phyloP scores from a whole-genome alignment of 64 coral and sea anemone species.

The Porites lutea region DNA sequence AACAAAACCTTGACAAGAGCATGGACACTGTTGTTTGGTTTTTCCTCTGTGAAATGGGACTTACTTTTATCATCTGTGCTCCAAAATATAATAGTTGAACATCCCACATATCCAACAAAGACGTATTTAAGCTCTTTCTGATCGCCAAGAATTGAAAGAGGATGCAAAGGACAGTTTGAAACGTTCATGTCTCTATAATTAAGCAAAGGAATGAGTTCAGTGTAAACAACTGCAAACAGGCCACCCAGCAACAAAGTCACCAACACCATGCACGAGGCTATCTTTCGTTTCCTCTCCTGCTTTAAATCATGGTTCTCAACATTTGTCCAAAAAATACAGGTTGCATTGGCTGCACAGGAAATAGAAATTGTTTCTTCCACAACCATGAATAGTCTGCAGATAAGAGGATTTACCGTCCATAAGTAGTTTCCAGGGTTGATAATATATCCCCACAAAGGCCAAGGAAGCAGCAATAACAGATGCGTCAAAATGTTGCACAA shows the following conservation, averaged over 20 bases:
- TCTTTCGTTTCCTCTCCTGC: slow-evolving; percentile 14
- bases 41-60: neutral
- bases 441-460: slow-evolving; percentile 22
- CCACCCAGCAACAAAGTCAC: neutral
- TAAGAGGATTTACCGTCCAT: neutral
- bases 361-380: neutral
- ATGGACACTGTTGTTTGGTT: neutral
- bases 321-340: slow-evolving; percentile 30
- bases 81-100: slow-evolving; percentile 8
- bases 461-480: slow-evolving; percentile 5
- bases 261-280: neutral
- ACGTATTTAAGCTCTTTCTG: neutral
- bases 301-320: neutral
- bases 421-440: slow-evolving; percentile 18
- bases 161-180: slow-evolving; percentile 26
- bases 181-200: neutral
- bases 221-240: neutral
- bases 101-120: neutral
- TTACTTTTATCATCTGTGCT: neutral
- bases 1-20: neutral
- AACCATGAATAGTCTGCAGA: slow-evolving; percentile 14
- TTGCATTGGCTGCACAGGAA: neutral
- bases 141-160: slow-evolving; percentile 1
- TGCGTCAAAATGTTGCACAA: neutral
- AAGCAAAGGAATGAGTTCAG: neutral